Percentiles rank a stretch among this genome's conserved stretches.
These are phyloP conservation scores for Carposina sasakii DNA, from an alignment of 1,140 invertebrate species.

Conservation along the genomic window DNA sequence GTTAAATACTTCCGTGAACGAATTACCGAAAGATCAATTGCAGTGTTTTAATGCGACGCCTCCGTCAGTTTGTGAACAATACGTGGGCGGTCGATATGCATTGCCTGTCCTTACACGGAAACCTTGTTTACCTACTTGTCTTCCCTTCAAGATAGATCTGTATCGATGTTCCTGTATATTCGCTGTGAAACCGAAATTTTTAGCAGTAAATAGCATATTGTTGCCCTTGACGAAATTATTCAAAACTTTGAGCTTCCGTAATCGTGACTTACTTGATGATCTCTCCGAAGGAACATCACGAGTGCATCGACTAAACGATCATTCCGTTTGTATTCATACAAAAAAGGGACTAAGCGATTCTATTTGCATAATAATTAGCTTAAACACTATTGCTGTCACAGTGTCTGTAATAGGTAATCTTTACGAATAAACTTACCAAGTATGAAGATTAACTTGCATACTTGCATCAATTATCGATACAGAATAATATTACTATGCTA, in stretches of 20 bases:
- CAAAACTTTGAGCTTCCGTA: slow-evolving; percentile 29
- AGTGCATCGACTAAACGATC: slow-evolving; percentile 23
- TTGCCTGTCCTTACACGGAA: slow-evolving; percentile 54
- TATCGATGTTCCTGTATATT: slow-evolving; percentile 33
- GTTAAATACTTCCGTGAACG: slow-evolving; percentile 59
- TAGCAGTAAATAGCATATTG: no score
- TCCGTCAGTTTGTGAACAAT: slow-evolving; percentile 44
- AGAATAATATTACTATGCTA: slow-evolving; percentile 40
- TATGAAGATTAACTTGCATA: slow-evolving; percentile 25
- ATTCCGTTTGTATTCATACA: slow-evolving; percentile 33
- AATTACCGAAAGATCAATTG: slow-evolving; percentile 56
- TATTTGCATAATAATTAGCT: slow-evolving; percentile 57
- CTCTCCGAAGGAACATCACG: slow-evolving; percentile 21
- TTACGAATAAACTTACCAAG: slow-evolving; percentile 32
- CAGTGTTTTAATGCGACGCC: slow-evolving; percentile 50
- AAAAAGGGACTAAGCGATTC: slow-evolving; percentile 50
- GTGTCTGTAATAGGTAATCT: slow-evolving; percentile 46
- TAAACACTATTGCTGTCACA: slow-evolving; percentile 33
- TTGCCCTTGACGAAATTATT: slow-evolving; percentile 31
- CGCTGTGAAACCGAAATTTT: slow-evolving; percentile 8
- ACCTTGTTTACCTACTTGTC: slow-evolving; percentile 56
- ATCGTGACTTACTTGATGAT: slow-evolving; percentile 26
- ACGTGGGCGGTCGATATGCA: slow-evolving; percentile 62
- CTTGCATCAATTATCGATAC: slow-evolving; percentile 51
- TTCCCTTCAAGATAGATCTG: slow-evolving; percentile 53